Evolutionary conservation across 2,797 vertebrate species (phyloP).

Genomic region (Danio albolineatus): DNA sequence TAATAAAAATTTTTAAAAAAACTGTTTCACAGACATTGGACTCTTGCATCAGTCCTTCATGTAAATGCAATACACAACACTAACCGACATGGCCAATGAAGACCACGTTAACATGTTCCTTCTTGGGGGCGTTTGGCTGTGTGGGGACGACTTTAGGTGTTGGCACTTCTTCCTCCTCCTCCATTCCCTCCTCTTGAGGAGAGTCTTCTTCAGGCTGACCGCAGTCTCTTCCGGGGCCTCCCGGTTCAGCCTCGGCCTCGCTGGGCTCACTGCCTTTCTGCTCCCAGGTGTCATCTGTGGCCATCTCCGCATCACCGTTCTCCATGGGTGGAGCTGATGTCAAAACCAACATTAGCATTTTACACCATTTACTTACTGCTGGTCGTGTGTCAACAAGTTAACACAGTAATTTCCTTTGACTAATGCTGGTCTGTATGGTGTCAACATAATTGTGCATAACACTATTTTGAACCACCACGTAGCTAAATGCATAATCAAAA

Average conservation of each 20-base stretch:
- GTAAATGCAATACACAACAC: constrained; percentile 63
- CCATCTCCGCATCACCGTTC: constrained; percentile 93
- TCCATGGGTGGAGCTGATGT: constrained; percentile 80
- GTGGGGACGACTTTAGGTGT: constrained; percentile 84
- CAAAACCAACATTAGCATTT: constrained; percentile 38
- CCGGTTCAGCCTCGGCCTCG: constrained; percentile 88
- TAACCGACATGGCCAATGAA: constrained; percentile 99
- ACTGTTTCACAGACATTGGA: too few relatives aligned
- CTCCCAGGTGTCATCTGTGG: constrained; percentile 93
- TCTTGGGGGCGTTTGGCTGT: constrained; percentile 92
- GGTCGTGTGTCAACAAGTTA: background rate
- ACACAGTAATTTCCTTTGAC: background rate
- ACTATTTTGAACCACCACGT: background rate
- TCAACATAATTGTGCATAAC: constrained; percentile 1
- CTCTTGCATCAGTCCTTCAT: background rate
- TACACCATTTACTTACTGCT: background rate
- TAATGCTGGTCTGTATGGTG: background rate
- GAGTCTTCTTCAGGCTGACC: constrained; percentile 71
- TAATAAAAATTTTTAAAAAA: too few relatives aligned
- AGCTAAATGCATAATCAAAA: background rate
- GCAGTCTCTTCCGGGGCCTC: constrained; percentile 77
- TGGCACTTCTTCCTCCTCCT: constrained; percentile 93
- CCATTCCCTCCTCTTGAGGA: constrained; percentile 74
- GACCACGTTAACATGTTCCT: constrained; percentile 97
- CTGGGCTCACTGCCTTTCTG: constrained; percentile 91